These are phyloP conservation scores for Nemotelus nigrinus DNA, from an alignment of 2,888 invertebrate species.

Conservation along the genomic window DNA sequence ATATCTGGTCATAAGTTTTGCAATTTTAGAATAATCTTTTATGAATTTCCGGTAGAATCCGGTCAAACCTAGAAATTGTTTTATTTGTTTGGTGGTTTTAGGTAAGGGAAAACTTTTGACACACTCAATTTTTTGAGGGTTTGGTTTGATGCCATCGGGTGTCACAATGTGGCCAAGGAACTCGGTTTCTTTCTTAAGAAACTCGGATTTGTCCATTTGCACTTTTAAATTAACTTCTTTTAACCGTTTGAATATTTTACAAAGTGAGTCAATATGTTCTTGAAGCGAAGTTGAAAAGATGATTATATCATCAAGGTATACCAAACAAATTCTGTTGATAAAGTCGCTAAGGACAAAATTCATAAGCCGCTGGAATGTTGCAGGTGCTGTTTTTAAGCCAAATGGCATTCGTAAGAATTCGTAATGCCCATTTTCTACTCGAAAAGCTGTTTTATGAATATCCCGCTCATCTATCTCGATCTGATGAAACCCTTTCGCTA, in stretches of 20 bases:
- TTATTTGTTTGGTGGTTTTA: conserved; percentile 20
- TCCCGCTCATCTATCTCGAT: conserved; percentile 34
- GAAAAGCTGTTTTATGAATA: conserved; percentile 55
- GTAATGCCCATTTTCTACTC: conserved; percentile 41
- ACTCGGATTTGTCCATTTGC: background rate
- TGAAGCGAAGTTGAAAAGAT: conserved; percentile 54
- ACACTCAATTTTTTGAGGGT: conserved; percentile 44
- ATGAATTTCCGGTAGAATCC: conserved; percentile 34
- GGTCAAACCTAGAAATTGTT: conserved; percentile 22
- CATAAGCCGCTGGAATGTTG: conserved; percentile 49
- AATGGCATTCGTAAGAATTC: conserved; percentile 49
- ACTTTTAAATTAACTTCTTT: conserved; percentile 3
- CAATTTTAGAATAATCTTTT: conserved; percentile 12
- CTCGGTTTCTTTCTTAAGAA: conserved; percentile 8
- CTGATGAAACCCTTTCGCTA: conserved; percentile 42
- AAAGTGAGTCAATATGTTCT: conserved; percentile 54
- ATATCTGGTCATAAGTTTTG: conserved; percentile 35
- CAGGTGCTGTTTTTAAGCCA: conserved; percentile 48
- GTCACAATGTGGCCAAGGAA: conserved; percentile 14
- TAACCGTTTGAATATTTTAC: conserved; percentile 51
- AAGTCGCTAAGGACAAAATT: conserved; percentile 53
- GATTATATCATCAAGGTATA: conserved; percentile 58
- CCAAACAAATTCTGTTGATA: conserved; percentile 53
- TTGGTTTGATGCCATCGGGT: background rate
- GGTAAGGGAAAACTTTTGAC: background rate